Base-by-base conservation (phyloP, 2,797 vertebrate species). In the Eptatretus atami region DNA sequence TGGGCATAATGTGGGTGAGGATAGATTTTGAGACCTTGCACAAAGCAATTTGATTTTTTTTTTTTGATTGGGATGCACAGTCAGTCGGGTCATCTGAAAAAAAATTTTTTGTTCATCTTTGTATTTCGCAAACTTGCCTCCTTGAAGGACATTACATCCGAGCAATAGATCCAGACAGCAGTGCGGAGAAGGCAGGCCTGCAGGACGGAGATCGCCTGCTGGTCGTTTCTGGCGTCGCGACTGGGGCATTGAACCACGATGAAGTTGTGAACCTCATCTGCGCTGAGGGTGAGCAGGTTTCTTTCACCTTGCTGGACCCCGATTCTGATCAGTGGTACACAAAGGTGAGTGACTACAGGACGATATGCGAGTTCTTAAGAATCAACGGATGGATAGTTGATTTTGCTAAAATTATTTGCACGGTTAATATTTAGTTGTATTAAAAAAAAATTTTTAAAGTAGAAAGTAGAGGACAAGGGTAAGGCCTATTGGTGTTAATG, bases 301-400 rank as follows among this genome's bases (percentile, higher is more conserved):
- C 94, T 66, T 98, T 81, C 12, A 77, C 74, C 66, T 72, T 77
- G 83, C 88, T 95, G 70, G 74, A 1, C 76, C 71, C 0, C 82
- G 6, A 65, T 52, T 81, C 15, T 82, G 82, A 54, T 93, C 78
- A 71, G 90, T 44, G 31, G 31, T 44, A 44, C 31, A 44, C 31
- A 44, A 44, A 44, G 31, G 31, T 44, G 31, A 44, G 31, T 44
- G 31, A 8, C 31, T 44, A 44, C 31, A 44, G 31, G 31, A 44
- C 4, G 31, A 44, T 44, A 8, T 44, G 31, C 3, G 31, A 44
- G 31, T 44, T 44, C 31, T 2, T 5, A 44, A 44, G 31, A 8
- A 55, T 44, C 24, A 12, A 25, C 15, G 13, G 25, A 24, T 14
- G 25, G 14, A 5, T 8, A 9, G 44, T 52, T 15, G 4, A 3